Evolutionary conservation across 2,797 vertebrate genomes (phyloP).

Genomic region (Premnoplex brunnescens): DNA sequence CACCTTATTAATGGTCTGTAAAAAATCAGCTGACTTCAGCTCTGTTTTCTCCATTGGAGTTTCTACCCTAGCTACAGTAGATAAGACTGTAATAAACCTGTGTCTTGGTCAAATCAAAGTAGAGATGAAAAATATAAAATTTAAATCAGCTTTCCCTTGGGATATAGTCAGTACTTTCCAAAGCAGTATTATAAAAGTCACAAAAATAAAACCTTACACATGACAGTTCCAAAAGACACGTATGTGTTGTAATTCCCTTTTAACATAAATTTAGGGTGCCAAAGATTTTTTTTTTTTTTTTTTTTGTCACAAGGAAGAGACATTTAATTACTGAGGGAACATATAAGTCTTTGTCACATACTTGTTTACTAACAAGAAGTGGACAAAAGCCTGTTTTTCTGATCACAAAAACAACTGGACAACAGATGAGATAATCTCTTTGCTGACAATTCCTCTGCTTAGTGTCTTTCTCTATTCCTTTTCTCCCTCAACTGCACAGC

Average conservation of each 20-base stretch:
- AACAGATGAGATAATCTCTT: neutral
- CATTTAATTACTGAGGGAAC: neutral
- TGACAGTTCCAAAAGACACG: neutral
- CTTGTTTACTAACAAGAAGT: neutral
- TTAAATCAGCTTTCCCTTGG: neutral
- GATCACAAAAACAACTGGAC: neutral
- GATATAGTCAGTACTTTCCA: neutral
- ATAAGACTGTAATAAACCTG: neutral
- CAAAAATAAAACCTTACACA: neutral
- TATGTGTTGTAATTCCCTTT: neutral
- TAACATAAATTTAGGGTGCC: neutral
- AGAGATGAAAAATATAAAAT: neutral
- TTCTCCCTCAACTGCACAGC: neutral
- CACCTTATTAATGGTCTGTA: neutral
- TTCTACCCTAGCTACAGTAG: neutral
- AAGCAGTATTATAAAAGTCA: neutral
- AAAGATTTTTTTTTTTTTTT: neutral
- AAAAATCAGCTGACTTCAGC: conserved; percentile 10
- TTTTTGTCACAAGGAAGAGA: neutral
- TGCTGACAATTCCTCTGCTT: neutral
- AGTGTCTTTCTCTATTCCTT: neutral
- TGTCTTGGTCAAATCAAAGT: neutral
- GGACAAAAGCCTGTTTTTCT: neutral
- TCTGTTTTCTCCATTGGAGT: neutral
- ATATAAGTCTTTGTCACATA: neutral